phyloP scores from a whole-genome alignment of 2,888 invertebrate species.

The Galerucella pusilla region DNA sequence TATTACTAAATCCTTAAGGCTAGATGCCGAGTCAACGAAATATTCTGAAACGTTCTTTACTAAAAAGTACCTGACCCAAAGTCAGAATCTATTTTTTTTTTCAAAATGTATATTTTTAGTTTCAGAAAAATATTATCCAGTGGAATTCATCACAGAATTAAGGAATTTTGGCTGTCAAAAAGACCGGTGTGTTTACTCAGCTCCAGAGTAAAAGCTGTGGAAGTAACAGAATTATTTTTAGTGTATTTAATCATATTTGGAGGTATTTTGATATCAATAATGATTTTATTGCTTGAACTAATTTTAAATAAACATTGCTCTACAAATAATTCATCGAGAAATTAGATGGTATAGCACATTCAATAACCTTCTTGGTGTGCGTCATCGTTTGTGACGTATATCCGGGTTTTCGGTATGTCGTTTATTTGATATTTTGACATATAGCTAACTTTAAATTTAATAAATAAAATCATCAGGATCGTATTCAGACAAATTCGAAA shows the following conservation, averaged over 20 bases:
- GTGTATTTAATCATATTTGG: conserved; percentile 53
- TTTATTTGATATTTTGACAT: no score
- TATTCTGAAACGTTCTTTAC: no score
- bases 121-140: conserved; percentile 50
- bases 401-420: no score
- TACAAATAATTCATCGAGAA: not conserved
- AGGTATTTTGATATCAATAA: conserved; percentile 48
- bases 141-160: conserved; percentile 50
- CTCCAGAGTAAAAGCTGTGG: conserved; percentile 52
- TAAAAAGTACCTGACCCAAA: no score
- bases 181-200: conserved; percentile 55
- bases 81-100: no score
- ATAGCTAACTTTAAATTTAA: no score
- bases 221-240: conserved; percentile 52
- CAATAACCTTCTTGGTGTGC: no score
- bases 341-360: not conserved
- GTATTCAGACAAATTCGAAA: no score
- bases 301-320: conserved; percentile 21
- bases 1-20: no score
- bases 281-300: conserved; percentile 49
- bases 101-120: conserved; percentile 47
- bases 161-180: conserved; percentile 51
- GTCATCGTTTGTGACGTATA: no score
- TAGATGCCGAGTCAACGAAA: no score
- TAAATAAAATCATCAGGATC: no score